These are phyloP conservation scores for Biston betularia DNA, from an alignment of 2,888 invertebrate species.

Conservation along the genomic window DNA sequence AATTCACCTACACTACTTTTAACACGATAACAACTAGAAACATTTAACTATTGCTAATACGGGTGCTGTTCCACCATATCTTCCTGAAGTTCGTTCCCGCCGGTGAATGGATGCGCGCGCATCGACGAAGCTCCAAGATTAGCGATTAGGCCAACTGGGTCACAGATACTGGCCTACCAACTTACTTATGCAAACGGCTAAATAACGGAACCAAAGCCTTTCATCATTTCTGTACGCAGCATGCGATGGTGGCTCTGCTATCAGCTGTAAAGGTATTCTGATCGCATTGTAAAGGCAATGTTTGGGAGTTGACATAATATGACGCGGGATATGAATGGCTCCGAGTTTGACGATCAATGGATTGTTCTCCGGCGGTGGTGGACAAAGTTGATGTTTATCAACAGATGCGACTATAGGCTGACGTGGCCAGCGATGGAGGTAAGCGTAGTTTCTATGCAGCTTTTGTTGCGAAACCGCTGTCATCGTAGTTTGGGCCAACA, in stretches of 20 bases:
- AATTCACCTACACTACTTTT: no score
- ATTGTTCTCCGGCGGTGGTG: constrained; percentile 22
- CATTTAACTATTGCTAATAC: background rate
- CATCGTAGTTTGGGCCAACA: background rate
- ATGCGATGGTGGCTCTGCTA: background rate
- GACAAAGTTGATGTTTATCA: constrained; percentile 29
- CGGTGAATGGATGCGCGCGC: constrained; percentile 81
- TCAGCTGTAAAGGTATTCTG: background rate
- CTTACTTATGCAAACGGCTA: background rate
- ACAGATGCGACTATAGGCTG: constrained; percentile 7
- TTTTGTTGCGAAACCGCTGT: background rate
- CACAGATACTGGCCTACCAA: constrained; percentile 49
- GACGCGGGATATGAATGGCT: constrained; percentile 46
- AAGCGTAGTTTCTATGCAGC: background rate
- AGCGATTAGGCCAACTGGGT: constrained; percentile 63
- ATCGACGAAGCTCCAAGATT: constrained; percentile 49
- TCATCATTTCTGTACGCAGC: background rate
- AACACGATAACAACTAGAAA: no score
- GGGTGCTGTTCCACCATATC: background rate
- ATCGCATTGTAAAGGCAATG: constrained; percentile 21
- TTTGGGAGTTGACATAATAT: constrained; percentile 32
- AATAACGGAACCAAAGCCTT: background rate
- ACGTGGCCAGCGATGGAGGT: no score
- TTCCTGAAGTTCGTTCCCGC: constrained; percentile 6
- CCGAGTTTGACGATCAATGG: constrained; percentile 39